These are phyloP conservation scores for Ypsolopha sequella DNA, from an alignment of 2,888 invertebrate species.

Conservation along the genomic window DNA sequence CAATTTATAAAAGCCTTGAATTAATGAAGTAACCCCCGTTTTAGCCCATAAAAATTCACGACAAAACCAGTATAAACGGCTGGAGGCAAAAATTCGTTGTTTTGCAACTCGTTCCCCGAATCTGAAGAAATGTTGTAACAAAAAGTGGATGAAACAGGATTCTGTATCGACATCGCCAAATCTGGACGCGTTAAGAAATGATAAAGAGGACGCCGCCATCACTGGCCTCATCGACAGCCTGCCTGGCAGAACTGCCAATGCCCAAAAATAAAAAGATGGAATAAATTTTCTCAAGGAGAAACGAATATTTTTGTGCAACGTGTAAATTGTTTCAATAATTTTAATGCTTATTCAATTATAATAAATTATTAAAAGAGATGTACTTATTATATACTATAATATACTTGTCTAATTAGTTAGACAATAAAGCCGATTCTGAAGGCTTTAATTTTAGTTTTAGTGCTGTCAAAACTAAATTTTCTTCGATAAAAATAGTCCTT, in stretches of 20 bases:
- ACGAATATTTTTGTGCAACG: background rate
- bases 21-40: conserved; percentile 43
- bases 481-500: no score
- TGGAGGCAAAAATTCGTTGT: conserved; percentile 57
- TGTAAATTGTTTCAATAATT: no score
- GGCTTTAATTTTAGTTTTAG: no score
- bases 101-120: conserved; percentile 61
- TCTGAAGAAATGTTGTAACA: conserved; percentile 59
- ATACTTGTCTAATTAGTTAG: no score
- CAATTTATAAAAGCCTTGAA: conserved; percentile 36
- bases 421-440: no score
- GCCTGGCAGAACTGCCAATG: conserved; percentile 30
- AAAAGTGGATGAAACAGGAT: conserved; percentile 65
- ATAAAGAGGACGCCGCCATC: conserved; percentile 58
- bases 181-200: conserved; percentile 67
- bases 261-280: conserved; percentile 21
- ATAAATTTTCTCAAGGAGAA: conserved; percentile 8
- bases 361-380: no score
- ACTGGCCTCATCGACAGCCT: conserved; percentile 22
- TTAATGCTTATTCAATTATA: no score
- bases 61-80: conserved; percentile 64
- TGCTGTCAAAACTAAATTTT: no score
- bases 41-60: conserved; percentile 60
- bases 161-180: conserved; percentile 63
- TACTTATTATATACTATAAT: no score